These are phyloP conservation scores for Megalops cyprinoides DNA, from an alignment of 2,797 vertebrate genomes.

Conservation along the genomic window DNA sequence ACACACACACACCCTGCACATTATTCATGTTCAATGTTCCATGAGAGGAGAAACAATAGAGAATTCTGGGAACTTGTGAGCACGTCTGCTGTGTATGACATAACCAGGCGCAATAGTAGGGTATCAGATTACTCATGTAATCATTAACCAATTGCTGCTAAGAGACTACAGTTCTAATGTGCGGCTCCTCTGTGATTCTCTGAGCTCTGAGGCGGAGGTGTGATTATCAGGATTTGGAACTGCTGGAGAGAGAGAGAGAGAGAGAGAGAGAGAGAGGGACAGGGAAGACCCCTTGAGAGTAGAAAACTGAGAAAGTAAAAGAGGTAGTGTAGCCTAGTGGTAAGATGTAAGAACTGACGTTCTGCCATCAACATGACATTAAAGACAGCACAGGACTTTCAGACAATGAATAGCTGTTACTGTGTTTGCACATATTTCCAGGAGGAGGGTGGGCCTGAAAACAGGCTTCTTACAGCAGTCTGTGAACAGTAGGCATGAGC, in stretches of 20 bases:
- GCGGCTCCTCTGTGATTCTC: constrained; percentile 22
- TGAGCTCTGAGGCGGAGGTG: not conserved
- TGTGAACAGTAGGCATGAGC: not conserved
- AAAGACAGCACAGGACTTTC: not conserved
- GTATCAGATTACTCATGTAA: constrained; percentile 61
- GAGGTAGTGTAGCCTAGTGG: constrained; percentile 29
- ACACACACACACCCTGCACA: constrained; percentile 48
- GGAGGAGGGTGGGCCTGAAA: not conserved
- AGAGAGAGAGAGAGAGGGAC: not conserved
- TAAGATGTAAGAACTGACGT: constrained; percentile 14
- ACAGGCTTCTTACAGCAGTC: not conserved
- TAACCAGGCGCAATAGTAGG: constrained; percentile 60
- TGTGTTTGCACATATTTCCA: not conserved
- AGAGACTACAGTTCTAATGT: constrained; percentile 14
- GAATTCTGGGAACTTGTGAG: constrained; percentile 51
- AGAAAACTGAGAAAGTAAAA: constrained; percentile 3
- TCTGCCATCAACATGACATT: not conserved
- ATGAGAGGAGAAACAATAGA: constrained; percentile 61
- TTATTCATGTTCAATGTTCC: constrained; percentile 62
- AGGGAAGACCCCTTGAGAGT: not conserved
- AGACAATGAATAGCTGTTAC: not conserved
- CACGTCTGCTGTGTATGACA: constrained; percentile 51
- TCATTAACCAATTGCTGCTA: constrained; percentile 59
- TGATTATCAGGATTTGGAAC: constrained; percentile 27
- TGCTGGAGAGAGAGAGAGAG: constrained; percentile 16